Evolutionary conservation across 64 coral and sea anemone species (phyloP), one percentile per base, ranked within the genome.

Genomic region (Porites lutea): DNA sequence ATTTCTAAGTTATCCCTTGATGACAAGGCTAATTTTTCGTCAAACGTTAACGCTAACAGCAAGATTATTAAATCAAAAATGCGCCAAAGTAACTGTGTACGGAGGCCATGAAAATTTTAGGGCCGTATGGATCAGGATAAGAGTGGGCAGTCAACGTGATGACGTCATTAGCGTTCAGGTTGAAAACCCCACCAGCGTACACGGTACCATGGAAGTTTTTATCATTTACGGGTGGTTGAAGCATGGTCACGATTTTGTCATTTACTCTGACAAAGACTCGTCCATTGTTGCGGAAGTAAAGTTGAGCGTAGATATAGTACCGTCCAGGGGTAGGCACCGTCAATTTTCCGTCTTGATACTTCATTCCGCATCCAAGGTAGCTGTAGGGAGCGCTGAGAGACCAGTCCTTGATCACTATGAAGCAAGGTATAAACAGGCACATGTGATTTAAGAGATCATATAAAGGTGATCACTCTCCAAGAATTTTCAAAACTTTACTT

Each of bases 221-320:
- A 12, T 7, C 5, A 57, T 12, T 23, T 23, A 7, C 19, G 1
- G 8, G 2, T 12, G 50, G 55, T 60, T 80, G 78, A 15, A 54
- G 6, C 78, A 80, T 80, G 7, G 77, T 80, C 6, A 80, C 5
- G 20, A 5, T 0, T 0, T 45, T 4, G 53, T 45, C 5, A 12
- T 80, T 80, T 13, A 60, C 57, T 7, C 1, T 52, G 45, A 80
- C 4, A 15, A 14, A 6, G 22, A 80, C 54, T 80, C 78, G 59
- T 20, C 27, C 58, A 45, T 8, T 3, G 43, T 37, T 44, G 2
- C 48, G 22, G 45, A 19, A 65, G 44, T n/a, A 82, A 45, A 82
- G 5, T 48, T 82, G 79, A 63, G 59, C 43, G 79, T 82, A 82
- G 14, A 82, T 18, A 15, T 82, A 82, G 27, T 82, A 82, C 23